Conservation (phyloP, 1,140 invertebrate species). For the Trissolcus basalis region DNA sequence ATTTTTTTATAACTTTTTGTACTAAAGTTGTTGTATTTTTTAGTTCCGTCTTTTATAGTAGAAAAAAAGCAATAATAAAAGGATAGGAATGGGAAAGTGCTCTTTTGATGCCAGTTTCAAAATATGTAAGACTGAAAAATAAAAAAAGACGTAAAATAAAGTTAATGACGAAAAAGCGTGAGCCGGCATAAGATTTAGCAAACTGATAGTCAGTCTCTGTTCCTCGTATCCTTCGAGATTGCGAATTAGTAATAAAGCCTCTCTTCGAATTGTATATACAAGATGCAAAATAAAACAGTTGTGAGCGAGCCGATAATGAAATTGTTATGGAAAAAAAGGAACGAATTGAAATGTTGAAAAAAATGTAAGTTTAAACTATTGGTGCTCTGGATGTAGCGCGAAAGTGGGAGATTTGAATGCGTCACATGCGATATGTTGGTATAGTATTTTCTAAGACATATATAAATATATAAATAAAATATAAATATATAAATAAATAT, state of each 20-base stretch:
- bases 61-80: neutral
- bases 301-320: constrained; percentile 11
- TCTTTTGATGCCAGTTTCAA: constrained; percentile 24
- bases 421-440: constrained; percentile 39
- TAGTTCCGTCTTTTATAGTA: neutral
- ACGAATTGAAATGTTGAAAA: constrained; percentile 5
- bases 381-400: constrained; percentile 54
- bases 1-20: constrained; percentile 3
- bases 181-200: constrained; percentile 72
- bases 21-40: neutral
- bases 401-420: constrained; percentile 44
- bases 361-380: constrained; percentile 36
- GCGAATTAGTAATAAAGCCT: constrained; percentile 53
- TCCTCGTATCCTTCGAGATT: constrained; percentile 71
- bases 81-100: constrained; percentile 2
- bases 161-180: constrained; percentile 15
- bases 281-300: constrained; percentile 22
- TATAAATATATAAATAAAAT: constrained; percentile 53
- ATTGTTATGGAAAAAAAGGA: constrained; percentile 1
- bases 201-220: constrained; percentile 75
- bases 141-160: constrained; percentile 5
- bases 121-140: constrained; percentile 65
- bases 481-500: constrained; percentile 51
- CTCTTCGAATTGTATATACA: constrained; percentile 50
- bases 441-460: constrained; percentile 56